Conservation (phyloP, 1,140 invertebrate genomes). For the Lepidurus apus region DNA sequence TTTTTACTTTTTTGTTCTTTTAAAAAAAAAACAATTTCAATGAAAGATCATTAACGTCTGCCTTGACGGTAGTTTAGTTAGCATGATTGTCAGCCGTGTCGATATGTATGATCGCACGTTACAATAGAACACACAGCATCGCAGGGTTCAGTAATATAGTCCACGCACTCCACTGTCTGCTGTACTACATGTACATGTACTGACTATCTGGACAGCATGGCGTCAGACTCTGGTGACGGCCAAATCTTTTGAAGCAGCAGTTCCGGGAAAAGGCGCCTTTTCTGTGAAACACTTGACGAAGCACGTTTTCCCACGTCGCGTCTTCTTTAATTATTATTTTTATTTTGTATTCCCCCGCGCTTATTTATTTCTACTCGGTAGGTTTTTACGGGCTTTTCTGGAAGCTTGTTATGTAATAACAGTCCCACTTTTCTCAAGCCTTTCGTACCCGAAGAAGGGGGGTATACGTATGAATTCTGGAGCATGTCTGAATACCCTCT, state of each 20-base stretch:
- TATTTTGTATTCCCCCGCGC: neutral
- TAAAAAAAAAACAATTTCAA: neutral
- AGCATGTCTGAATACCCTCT: neutral
- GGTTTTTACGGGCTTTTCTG: neutral
- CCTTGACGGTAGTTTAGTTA: neutral
- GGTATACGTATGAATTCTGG: neutral
- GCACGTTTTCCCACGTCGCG: neutral
- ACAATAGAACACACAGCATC: neutral
- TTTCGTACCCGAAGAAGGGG: neutral
- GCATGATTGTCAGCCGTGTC: neutral
- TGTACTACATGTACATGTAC: too few species aligned
- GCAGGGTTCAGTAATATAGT: too few species aligned
- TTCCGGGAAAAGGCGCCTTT: too few species aligned
- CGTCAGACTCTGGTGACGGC: too few species aligned
- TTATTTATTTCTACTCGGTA: neutral
- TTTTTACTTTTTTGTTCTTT: neutral
- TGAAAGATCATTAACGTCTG: neutral
- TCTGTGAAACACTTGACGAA: neutral
- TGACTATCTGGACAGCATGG: too few species aligned
- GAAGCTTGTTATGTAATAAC: neutral
- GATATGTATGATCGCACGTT: neutral
- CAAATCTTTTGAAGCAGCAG: too few species aligned
- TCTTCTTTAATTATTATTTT: neutral
- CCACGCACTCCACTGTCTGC: too few species aligned
- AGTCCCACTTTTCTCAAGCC: neutral